Percentiles rank a stretch among this genome's conserved stretches.
phyloP scores from a whole-genome alignment of 1,140 invertebrate species.

The Catajapyx aquilonaris region DNA sequence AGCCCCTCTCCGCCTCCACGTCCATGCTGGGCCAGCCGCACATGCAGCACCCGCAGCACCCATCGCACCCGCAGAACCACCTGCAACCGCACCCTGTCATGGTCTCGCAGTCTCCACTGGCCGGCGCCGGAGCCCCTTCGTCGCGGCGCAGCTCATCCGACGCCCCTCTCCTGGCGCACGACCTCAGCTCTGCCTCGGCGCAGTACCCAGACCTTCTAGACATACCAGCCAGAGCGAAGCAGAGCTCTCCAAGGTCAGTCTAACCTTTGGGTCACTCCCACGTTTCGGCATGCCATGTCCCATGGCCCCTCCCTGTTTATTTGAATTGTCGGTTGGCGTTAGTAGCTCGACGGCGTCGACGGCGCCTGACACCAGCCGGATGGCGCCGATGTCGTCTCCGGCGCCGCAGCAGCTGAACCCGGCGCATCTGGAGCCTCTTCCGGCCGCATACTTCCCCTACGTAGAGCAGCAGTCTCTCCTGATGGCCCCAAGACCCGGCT shows the following conservation, averaged over 20 bases:
- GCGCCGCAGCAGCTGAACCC: too few relatives aligned
- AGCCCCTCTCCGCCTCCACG: neutral
- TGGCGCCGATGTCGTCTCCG: too few relatives aligned
- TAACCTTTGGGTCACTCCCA: too few relatives aligned
- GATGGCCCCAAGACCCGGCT: too few relatives aligned
- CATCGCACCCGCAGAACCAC: neutral
- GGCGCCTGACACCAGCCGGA: neutral
- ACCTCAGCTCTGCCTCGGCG: too few relatives aligned
- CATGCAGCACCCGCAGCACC: neutral
- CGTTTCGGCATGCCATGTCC: too few relatives aligned
- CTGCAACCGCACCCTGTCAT: neutral
- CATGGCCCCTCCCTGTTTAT: too few relatives aligned
- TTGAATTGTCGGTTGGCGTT: too few relatives aligned
- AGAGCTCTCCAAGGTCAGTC: neutral
- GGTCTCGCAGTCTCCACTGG: constrained; percentile 5
- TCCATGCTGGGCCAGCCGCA: neutral
- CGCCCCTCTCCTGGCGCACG: constrained; percentile 1
- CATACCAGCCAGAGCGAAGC: constrained; percentile 29
- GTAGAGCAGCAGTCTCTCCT: too few relatives aligned
- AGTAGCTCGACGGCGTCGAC: neutral
- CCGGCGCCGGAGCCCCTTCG: constrained; percentile 14
- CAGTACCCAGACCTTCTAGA: constrained; percentile 55
- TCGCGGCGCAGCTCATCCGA: constrained; percentile 12
- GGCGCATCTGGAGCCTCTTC: too few relatives aligned
- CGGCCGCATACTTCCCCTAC: too few relatives aligned